Conservation (phyloP, 2,888 invertebrate genomes). For the Tetragnatha montana region DNA sequence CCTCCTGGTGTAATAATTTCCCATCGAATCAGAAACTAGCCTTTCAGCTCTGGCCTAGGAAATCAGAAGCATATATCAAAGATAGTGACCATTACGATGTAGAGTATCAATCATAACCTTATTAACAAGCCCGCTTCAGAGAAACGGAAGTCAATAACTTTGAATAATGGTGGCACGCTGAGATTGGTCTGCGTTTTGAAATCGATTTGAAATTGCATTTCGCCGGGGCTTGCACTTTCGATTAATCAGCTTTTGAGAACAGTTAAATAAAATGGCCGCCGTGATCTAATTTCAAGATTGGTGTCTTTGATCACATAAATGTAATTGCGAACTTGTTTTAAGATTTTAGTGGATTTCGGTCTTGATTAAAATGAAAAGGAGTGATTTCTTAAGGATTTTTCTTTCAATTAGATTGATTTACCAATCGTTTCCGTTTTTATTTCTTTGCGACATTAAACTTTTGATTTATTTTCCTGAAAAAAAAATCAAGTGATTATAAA, state of each 20-base stretch:
- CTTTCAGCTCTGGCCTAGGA: not conserved
- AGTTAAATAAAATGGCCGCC: not conserved
- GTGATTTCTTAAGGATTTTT: no score
- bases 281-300: not conserved
- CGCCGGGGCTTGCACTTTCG: not conserved
- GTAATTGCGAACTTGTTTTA: not conserved
- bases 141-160: slow-evolving; percentile 41
- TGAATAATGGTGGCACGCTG: slow-evolving; percentile 46
- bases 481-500: no score
- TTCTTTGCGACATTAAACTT: no score
- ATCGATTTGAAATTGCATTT: not conserved
- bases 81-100: not conserved
- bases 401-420: no score
- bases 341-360: not conserved
- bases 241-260: not conserved
- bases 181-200: not conserved
- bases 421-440: no score
- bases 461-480: no score
- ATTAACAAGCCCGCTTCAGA: slow-evolving; percentile 26
- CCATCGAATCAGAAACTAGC: not conserved
- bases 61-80: not conserved
- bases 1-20: not conserved
- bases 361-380: no score
- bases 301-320: not conserved
- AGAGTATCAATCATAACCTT: slow-evolving; percentile 25